phyloP scores from a whole-genome alignment of 1,140 invertebrate species.

The Odontomachus brunneus region DNA sequence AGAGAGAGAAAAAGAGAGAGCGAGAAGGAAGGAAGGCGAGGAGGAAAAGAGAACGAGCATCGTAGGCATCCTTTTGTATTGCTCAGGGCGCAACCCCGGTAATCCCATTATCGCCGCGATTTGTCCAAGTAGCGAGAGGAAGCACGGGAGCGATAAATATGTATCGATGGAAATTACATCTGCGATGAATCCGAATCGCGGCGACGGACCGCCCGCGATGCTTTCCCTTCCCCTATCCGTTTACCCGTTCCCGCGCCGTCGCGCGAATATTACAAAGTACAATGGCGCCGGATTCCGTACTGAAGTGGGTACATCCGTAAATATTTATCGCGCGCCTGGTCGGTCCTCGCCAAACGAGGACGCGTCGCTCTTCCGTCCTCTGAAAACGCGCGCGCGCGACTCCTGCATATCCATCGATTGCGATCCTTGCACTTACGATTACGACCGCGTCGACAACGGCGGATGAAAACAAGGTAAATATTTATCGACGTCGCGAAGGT shows the following conservation, averaged over 20 bases:
- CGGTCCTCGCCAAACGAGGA: slow-evolving; percentile 9
- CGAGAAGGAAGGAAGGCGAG: no score
- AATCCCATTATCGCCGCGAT: slow-evolving; percentile 18
- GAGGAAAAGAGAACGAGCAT: neutral
- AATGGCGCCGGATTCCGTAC: slow-evolving; percentile 9
- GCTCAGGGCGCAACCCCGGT: neutral
- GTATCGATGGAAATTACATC: slow-evolving; percentile 43
- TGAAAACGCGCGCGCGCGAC: neutral
- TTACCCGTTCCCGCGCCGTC: neutral
- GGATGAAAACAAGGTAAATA: slow-evolving; percentile 44
- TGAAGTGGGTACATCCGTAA: slow-evolving; percentile 18
- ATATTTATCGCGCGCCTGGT: slow-evolving; percentile 30
- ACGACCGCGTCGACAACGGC: neutral
- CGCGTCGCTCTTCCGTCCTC: neutral
- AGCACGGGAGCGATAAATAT: slow-evolving; percentile 22
- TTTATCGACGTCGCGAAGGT: slow-evolving; percentile 27
- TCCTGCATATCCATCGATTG: slow-evolving; percentile 2
- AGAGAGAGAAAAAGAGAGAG: no score
- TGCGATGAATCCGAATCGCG: slow-evolving; percentile 27
- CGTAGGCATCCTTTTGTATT: slow-evolving; percentile 3
- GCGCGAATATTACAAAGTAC: slow-evolving; percentile 50
- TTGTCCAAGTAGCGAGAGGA: neutral
- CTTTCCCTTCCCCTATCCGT: no score
- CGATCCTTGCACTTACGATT: slow-evolving; percentile 11
- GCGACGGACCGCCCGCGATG: no score